Evolutionary conservation across 23 tunicate genomes (phyloP), one percentile per base, ranked within the genome.

Genomic region (Corella eumyota): DNA sequence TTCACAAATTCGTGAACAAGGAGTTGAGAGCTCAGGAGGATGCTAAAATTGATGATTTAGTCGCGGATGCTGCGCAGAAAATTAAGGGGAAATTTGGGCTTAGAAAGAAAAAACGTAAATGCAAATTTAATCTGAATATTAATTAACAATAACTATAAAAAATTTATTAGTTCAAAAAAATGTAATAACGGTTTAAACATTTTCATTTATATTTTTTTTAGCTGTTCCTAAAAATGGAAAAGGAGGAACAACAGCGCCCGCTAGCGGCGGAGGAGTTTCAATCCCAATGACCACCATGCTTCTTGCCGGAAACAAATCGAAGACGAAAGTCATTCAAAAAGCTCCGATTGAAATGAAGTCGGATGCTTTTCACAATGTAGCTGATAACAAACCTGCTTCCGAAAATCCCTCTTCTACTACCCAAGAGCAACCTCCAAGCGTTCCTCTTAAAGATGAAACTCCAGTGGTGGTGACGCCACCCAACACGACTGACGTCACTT

Each of bases 1-100:
- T 88, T 17, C 96, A 88, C 48, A 72, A 72, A 38, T 88, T 88
- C 40, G 79, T 72, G 2, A 88, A 88, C 72, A 79, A 79, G 9
- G 95, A 86, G 51, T 37, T 78, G 6, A 59, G 71, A 25, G 46
- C 54, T 27, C 74, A 76, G 25, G 79, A 69, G 2, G 81, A 48
- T 15, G 49, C 32, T 4, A 37, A 45, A 33, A 64, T 40, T 37
- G 52, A 30, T 21, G 88, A 71, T 52, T 28, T 88, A 11, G 85
- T 80, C 3, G 32, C 49, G 25, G 81, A 60, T 45, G 78, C 90
- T 0, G 78, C 85, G 24, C 64, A 69, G 62, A 76, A 75, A 51
- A 48, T 44, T 0, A 70, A 67, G 30, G 22, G 36, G 40, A 23
- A 64, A 1, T 11, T 48, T 1, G 24, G 30, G 51, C 15, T 67